Percentiles rank a stretch among this genome's conserved stretches.
These are phyloP conservation scores for Drosophila parabipectinata DNA, from an alignment of 1,140 invertebrate genomes.

Conservation along the genomic window DNA sequence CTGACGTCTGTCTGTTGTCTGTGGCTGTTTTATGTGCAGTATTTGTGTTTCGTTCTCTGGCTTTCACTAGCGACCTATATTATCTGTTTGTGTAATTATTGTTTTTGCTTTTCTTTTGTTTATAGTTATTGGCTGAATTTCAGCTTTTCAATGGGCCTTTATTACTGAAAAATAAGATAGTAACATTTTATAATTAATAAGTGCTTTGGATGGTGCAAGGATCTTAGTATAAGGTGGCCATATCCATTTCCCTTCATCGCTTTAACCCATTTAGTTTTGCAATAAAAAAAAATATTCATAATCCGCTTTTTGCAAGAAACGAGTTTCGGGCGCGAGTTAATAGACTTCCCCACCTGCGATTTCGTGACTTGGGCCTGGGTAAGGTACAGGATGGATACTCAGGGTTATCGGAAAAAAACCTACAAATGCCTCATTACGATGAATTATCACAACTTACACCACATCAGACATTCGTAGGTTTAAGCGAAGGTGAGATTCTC, in stretches of 20 bases:
- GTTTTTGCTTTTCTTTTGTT: slow-evolving; percentile 75
- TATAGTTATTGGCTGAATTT: slow-evolving; percentile 82
- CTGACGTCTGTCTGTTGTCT: not conserved
- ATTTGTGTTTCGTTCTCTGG: slow-evolving; percentile 28
- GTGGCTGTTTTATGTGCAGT: slow-evolving; percentile 40
- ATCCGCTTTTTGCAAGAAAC: slow-evolving; percentile 5
- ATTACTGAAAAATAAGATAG: slow-evolving; percentile 71
- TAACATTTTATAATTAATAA: slow-evolving; percentile 9
- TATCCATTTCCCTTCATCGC: no score
- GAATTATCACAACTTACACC: no score
- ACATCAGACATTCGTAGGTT: not conserved
- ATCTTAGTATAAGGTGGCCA: no score
- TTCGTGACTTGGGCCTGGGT: slow-evolving; percentile 22
- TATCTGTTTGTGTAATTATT: slow-evolving; percentile 75
- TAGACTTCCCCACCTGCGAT: slow-evolving; percentile 20
- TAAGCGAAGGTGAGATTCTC: not conserved
- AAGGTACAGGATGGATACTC: slow-evolving; percentile 14
- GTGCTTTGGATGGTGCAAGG: not conserved
- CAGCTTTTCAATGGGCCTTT: slow-evolving; percentile 84
- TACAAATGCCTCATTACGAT: not conserved
- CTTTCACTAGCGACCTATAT: slow-evolving; percentile 53
- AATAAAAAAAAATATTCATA: not conserved
- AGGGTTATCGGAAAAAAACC: not conserved
- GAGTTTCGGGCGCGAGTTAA: slow-evolving; percentile 25
- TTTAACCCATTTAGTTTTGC: not conserved